Base-by-base conservation (phyloP, 2,888 invertebrate genomes). In the Ceratothoa steindachneri region DNA sequence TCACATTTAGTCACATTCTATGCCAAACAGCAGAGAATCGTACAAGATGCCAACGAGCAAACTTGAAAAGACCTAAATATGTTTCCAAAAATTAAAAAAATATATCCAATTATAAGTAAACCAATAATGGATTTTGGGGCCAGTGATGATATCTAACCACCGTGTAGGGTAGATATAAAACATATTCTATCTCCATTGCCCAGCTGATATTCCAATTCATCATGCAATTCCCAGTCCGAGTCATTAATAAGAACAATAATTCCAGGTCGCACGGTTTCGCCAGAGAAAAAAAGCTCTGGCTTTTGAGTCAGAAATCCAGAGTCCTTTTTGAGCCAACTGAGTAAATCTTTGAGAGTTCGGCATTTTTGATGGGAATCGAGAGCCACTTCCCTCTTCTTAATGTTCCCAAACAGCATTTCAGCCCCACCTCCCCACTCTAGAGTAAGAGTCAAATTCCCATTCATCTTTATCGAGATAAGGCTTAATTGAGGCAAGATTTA, bases 201-300 rank as follows among this genome's bases (percentile, higher is more conserved):
- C 22, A 87, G 80, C 71, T 82, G 81, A 81, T 86, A 87, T 24
- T 85, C 84, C 74, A 85, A 80, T 81, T 85, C 84, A n/a, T 86
- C 86, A 84, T 90, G 84, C 19, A 98, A 85, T 84, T 98, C 97
- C 97, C 97, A 98, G 83, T 98, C 98, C 0, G 92, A 88, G 81
- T 98, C 97, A 83, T 98, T 98, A 7, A 98, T 89, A 1, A 98
- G 85, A 0, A 98, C 96, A 67, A 98, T 85, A 77, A 98, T 97
- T 1, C 97, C 97, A 0, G 97, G 96, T 67, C 97, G 85, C 80
- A 81, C 79, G 9, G 74, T 73, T 15, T 73, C 73, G 1, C 74
- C 77, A 30, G 72, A 84, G 83, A 85, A 80, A 81, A 85, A 86
- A 60, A 86, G 81, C 83, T 97, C 96, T 0, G 91, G 91, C 78